phyloP scores from a whole-genome alignment of 2,888 invertebrate species.

The Drymonia ruficornis region DNA sequence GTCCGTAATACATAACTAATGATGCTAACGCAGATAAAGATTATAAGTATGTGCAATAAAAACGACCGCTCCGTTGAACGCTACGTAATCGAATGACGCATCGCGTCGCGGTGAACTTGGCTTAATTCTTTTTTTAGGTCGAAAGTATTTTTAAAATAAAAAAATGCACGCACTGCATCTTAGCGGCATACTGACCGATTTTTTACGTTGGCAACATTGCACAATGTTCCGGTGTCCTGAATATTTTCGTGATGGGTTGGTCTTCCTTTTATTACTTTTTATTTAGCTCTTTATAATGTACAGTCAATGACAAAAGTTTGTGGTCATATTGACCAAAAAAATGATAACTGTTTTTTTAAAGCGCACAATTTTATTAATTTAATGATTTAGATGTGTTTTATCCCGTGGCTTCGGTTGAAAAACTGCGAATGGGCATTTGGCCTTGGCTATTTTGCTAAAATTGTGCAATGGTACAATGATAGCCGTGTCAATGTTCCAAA shows the following conservation, averaged over 20 bases:
- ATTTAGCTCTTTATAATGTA: neutral
- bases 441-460: no score
- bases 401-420: no score
- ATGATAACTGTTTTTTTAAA: no score
- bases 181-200: conserved; percentile 32
- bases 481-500: no score
- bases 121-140: conserved; percentile 60
- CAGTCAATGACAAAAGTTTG: neutral
- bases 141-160: conserved; percentile 37
- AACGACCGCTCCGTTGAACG: conserved; percentile 1
- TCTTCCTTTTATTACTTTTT: conserved; percentile 13
- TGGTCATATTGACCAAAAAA: neutral
- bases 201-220: conserved; percentile 23
- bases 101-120: conserved; percentile 69
- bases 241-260: conserved; percentile 18
- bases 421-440: no score
- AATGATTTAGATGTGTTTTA: no score
- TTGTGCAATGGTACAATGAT: no score
- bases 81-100: conserved; percentile 44
- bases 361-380: no score
- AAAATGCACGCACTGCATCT: conserved; percentile 28
- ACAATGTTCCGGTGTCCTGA: conserved; percentile 15
- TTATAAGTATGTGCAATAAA: neutral
- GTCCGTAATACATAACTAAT: no score
- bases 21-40: no score